Percentiles rank a stretch among this genome's conserved stretches.
These are phyloP conservation scores for Takifugu bimaculatus DNA, from an alignment of 2,113 vertebrate genomes.

Conservation along the genomic window DNA sequence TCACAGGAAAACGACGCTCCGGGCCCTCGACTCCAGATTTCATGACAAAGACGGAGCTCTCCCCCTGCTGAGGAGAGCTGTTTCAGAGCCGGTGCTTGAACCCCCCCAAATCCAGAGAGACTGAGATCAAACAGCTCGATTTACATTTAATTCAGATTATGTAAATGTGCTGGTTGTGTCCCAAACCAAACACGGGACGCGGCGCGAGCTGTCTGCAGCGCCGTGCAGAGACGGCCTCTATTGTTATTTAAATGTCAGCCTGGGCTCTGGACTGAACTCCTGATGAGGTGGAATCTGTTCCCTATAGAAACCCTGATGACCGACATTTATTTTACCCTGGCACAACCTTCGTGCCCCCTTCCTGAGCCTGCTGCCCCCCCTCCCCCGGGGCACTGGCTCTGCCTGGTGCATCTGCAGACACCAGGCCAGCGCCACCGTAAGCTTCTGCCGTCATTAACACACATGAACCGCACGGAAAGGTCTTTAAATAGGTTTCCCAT, in stretches of 20 bases:
- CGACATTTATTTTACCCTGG: conserved; percentile 37
- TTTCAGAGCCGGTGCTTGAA: conserved; percentile 62
- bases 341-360: conserved; percentile 24
- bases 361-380: conserved; percentile 41
- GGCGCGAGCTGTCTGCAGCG: conserved; percentile 50
- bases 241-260: conserved; percentile 67
- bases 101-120: conserved; percentile 65
- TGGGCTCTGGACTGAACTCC: conserved; percentile 32
- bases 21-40: conserved; percentile 49
- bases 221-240: conserved; percentile 37
- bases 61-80: conserved; percentile 46
- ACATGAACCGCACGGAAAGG: conserved; percentile 19
- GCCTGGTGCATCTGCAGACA: conserved; percentile 22
- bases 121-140: conserved; percentile 67
- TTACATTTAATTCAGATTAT: conserved; percentile 79
- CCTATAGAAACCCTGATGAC: conserved; percentile 31
- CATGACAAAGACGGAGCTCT: conserved; percentile 46
- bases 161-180: conserved; percentile 68
- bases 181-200: conserved; percentile 54
- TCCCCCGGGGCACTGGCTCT: conserved; percentile 28
- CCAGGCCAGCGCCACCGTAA: conserved; percentile 27
- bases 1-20: conserved; percentile 47
- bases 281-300: conserved; percentile 34
- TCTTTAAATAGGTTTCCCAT: not conserved
- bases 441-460: conserved; percentile 44